Evolutionary conservation across 1,140 invertebrate species (phyloP).

Genomic region (Atta cephalotes): DNA sequence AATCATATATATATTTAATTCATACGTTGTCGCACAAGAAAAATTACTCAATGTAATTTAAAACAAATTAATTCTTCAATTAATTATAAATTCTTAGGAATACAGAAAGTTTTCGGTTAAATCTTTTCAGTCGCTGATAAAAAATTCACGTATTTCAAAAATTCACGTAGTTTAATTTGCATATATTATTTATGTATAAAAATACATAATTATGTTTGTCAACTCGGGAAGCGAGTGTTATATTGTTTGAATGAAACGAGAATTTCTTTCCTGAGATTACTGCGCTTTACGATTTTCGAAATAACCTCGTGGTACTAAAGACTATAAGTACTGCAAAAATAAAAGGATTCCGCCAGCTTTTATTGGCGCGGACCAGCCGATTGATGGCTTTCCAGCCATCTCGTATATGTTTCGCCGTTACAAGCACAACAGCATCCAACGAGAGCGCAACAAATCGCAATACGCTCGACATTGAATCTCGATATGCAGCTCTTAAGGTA

Average conservation of each 20-base stretch:
- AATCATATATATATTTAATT: neutral
- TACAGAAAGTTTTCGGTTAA: neutral
- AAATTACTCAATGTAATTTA: neutral
- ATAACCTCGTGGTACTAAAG: slow-evolving; percentile 33
- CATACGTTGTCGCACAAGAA: neutral
- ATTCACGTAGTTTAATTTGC: neutral
- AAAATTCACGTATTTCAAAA: neutral
- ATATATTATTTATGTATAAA: neutral
- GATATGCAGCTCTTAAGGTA: slow-evolving; percentile 30
- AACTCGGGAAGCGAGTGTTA: neutral
- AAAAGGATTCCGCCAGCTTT: slow-evolving; percentile 47
- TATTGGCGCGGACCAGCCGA: slow-evolving; percentile 44
- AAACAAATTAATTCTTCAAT: slow-evolving; percentile 6
- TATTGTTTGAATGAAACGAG: slow-evolving; percentile 28
- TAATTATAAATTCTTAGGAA: slow-evolving; percentile 1
- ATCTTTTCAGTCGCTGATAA: neutral
- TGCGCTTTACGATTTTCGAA: slow-evolving; percentile 52
- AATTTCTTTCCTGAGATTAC: slow-evolving; percentile 30
- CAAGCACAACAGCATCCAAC: slow-evolving; percentile 16
- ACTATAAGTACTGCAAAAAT: slow-evolving; percentile 50
- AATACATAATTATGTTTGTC: slow-evolving; percentile 9
- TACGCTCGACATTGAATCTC: slow-evolving; percentile 35
- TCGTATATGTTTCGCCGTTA: neutral
- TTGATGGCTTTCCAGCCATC: slow-evolving; percentile 47
- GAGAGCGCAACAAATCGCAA: slow-evolving; percentile 11